Evolutionary conservation across 2,113 vertebrate species (phyloP), one percentile per base, ranked within the genome.

Genomic region (Cryptotis parvus): DNA sequence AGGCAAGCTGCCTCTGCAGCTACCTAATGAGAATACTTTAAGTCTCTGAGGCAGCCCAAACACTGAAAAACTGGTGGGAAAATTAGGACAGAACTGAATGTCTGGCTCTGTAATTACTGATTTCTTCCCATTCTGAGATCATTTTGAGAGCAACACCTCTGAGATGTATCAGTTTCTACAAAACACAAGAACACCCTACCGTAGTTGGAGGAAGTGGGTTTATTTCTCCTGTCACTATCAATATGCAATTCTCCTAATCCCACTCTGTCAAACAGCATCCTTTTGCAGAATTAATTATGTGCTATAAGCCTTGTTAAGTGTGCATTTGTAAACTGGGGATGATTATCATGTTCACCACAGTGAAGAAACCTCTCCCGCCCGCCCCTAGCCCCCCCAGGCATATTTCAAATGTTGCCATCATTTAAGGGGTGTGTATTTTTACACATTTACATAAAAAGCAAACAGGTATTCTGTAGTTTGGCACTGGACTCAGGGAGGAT

Each of bases 11-110:
- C 95, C 85, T 97, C 96, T 93, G 96, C 98, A 95, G 97, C 96
- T 94, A 98, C 95, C 98, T 98, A 98, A 98, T 98, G 98, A 98
- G 98, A 98, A 96, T 83, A 94, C 97, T 98, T 97, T 93, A 95
- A 97, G 96, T 97, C 98, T 98, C 97, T 14, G 90, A 98, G 97
- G 98, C 97, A 97, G 98, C 97, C 97, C 97, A 98, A 97, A 97
- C 95, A 93, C 0, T 95, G 97, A 96, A 97, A 97, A 97, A 97
- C 96, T 97, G 97, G 95, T 97, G 98, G 98, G 98, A 97, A 98
- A 98, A 98, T 98, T 97, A 98, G 98, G 98, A 97, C 97, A 98
- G 96, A 97, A 97, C 94, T 88, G 95, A 98, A 98, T 96, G 97
- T 96, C 96, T 97, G 94, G 89, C 95, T 96, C 95, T 95, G 95